phyloP scores from a whole-genome alignment of 2,888 invertebrate species.

The Amblyjoppa proteus region DNA sequence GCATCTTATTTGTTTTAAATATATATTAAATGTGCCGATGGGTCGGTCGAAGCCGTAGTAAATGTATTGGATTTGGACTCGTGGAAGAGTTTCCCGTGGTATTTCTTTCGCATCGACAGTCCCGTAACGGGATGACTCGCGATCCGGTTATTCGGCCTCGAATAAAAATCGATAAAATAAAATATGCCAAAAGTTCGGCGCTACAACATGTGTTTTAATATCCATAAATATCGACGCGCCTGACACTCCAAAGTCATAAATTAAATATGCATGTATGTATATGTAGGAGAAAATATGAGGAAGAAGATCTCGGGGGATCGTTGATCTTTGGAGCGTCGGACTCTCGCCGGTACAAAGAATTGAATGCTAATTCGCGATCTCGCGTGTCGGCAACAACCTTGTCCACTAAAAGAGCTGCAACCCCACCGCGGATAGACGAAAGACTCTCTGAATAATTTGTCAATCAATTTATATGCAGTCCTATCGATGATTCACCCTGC shows the following conservation, averaged over 20 bases:
- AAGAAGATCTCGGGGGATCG: constrained; percentile 34
- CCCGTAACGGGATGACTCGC: not conserved
- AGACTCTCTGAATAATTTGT: constrained; percentile 35
- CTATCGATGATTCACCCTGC: constrained; percentile 45
- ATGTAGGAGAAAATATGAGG: not conserved
- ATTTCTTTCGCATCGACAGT: not conserved
- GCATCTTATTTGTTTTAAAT: not conserved
- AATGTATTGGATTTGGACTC: not conserved
- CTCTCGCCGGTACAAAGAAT: constrained; percentile 23
- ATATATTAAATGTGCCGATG: not conserved
- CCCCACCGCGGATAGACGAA: constrained; percentile 46
- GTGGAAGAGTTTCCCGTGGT: not conserved
- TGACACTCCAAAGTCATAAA: not conserved
- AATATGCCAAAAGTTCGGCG: not conserved
- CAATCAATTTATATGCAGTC: constrained; percentile 60
- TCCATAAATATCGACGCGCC: constrained; percentile 11
- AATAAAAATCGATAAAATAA: constrained; percentile 26
- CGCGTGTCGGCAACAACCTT: constrained; percentile 54
- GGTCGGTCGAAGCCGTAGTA: not conserved
- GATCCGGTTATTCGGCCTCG: not conserved
- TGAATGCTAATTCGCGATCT: constrained; percentile 34
- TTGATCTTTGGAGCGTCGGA: constrained; percentile 35
- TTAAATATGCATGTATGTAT: constrained; percentile 21
- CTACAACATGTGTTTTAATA: constrained; percentile 10
- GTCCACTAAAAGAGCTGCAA: not conserved